Conservation (phyloP, 2,113 vertebrate species). For the Cygnus buccinator region DNA sequence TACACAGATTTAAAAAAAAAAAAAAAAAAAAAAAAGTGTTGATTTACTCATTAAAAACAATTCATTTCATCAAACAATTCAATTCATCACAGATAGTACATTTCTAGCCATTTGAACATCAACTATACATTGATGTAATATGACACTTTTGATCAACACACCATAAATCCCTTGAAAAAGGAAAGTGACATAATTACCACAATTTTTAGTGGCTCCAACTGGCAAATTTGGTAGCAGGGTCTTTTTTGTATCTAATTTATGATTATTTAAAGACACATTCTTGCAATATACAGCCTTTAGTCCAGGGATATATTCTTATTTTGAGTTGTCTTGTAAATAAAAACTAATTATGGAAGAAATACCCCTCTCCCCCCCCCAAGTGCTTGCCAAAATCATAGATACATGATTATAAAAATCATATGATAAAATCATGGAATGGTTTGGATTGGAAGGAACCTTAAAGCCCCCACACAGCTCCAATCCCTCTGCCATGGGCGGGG, state of each 20-base stretch:
- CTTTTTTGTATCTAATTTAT: not conserved
- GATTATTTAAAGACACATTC: not conserved
- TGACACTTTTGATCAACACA: not conserved
- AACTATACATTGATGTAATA: not conserved
- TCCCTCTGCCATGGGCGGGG: no score
- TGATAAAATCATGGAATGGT: no score
- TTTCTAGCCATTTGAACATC: not conserved
- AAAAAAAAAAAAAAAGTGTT: not conserved
- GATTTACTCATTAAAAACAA: not conserved
- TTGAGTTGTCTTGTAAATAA: not conserved
- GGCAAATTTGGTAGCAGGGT: not conserved
- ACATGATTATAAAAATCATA: no score
- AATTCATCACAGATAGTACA: not conserved
- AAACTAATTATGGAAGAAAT: not conserved
- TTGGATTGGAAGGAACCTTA: no score
- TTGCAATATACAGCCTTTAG: not conserved
- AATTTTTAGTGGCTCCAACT: not conserved
- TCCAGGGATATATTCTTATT: not conserved
- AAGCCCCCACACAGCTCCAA: no score
- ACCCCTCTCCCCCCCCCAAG: not conserved
- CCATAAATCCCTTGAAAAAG: not conserved
- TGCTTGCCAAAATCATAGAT: not conserved
- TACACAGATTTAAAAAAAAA: no score
- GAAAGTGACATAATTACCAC: not conserved
- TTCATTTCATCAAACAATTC: not conserved